Percentiles rank a stretch among this genome's conserved stretches.
Evolutionary conservation across 2,888 invertebrate species (phyloP).

Genomic region (Plagiodera versicolora): DNA sequence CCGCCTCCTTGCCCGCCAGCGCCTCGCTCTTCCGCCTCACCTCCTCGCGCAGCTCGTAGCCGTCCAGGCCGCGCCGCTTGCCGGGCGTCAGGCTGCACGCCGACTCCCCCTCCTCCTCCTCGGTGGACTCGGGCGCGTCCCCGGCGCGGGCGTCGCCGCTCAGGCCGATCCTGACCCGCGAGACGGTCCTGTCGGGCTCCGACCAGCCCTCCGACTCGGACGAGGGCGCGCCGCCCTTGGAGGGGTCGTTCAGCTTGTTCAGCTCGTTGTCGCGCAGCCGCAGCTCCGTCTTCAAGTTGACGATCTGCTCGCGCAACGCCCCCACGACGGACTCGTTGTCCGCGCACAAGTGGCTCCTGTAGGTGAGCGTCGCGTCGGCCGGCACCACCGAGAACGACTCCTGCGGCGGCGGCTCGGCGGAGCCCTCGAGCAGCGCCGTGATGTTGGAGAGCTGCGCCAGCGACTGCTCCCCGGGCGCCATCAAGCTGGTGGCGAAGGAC

Average conservation of each 20-base stretch:
- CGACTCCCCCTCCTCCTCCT: conserved; percentile 49
- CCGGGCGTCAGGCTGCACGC: conserved; percentile 20
- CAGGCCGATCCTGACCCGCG: conserved; percentile 76
- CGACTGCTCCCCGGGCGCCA: conserved; percentile 56
- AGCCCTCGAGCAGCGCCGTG: conserved; percentile 53
- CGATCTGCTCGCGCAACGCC: conserved; percentile 49
- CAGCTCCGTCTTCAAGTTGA: conserved; percentile 50
- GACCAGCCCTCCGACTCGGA: conserved; percentile 87
- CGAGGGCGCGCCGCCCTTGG: conserved; percentile 36
- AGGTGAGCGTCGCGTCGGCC: conserved; percentile 46
- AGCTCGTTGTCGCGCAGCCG: conserved; percentile 50
- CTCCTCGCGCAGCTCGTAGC: conserved; percentile 50
- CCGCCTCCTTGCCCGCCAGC: conserved; percentile 45
- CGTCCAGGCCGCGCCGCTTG: conserved; percentile 14
- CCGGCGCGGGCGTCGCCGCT: too few species aligned
- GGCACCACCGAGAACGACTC: conserved; percentile 46
- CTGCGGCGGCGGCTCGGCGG: too few species aligned
- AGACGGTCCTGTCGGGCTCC: conserved; percentile 82
- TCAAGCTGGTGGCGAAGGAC: conserved; percentile 54
- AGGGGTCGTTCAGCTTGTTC: conserved; percentile 37
- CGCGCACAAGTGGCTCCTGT: conserved; percentile 45
- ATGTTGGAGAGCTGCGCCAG: conserved; percentile 57
- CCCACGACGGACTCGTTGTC: conserved; percentile 42
- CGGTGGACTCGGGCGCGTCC: conserved; percentile 47
- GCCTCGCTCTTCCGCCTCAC: too few species aligned